phyloP scores from a whole-genome alignment of 2,888 invertebrate genomes.

The Brachyopa scutellaris region DNA sequence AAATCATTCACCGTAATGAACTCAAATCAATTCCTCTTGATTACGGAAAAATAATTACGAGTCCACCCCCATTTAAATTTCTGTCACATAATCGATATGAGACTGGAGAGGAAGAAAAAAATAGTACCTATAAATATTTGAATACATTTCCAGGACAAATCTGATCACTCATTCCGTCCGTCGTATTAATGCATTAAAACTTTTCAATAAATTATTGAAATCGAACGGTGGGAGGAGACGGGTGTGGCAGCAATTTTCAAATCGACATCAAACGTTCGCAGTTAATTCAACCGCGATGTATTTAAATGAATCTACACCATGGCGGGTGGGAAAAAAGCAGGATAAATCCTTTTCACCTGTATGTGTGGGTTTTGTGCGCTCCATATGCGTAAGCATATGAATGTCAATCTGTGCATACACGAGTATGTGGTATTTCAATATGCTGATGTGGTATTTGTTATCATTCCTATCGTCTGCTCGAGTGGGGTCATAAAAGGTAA shows the following conservation, averaged over 20 bases:
- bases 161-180: background rate
- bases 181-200: background rate
- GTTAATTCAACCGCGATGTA: slow-evolving; percentile 62
- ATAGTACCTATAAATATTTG: no score
- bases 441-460: slow-evolving; percentile 43
- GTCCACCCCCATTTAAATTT: no score
- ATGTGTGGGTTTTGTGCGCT: background rate
- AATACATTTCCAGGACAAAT: background rate
- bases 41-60: no score
- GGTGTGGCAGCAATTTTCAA: slow-evolving; percentile 31
- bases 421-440: slow-evolving; percentile 51
- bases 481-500: background rate
- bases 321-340: background rate
- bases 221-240: background rate
- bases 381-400: slow-evolving; percentile 11
- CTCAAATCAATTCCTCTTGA: no score
- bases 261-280: slow-evolving; percentile 32
- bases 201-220: slow-evolving; percentile 28
- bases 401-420: slow-evolving; percentile 61
- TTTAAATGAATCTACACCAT: slow-evolving; percentile 44
- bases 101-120: background rate
- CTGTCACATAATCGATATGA: slow-evolving; percentile 11
- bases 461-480: slow-evolving; percentile 17
- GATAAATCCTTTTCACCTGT: background rate
- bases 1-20: no score